Evolutionary conservation across 92 coral and sea anemone species (phyloP), one percentile per base, ranked within the genome.

Genomic region (Epizoanthus fatuus): DNA sequence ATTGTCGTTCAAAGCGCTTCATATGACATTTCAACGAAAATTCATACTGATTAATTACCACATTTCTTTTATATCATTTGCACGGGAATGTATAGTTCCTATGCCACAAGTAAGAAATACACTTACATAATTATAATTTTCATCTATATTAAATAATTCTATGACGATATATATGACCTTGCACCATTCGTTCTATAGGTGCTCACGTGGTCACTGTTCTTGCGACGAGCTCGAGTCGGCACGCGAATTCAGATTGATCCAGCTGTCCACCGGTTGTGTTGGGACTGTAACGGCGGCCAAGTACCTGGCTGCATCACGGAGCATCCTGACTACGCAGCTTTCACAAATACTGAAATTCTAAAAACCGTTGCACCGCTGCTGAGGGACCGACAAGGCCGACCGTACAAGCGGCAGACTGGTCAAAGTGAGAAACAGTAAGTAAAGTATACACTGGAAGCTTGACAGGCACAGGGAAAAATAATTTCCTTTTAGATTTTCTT

Each of bases 391-490:
- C 69, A 77, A 25, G 93, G 89, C 38, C 85, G 77, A 85, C 51
- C 76, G 6, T 84, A 89, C 59, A 71, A 56, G 14, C 77, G 68
- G 37, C 69, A 42, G 57, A 39, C 84, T 83, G 86, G 80, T 15
- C 83, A 76, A 11, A 82, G 78, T 25, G 84, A 88, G 59, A 88
- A 83, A 44, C 69, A 88, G 92, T 83, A 88, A 75, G 92, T 82
- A 8, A 53, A 37, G 72, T 25, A 29, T 32, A n/a, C 37, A 51
- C 57, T 15, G 63, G 1, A 29, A 29, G 35, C 35, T 29, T 29
- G 35, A 29, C 35, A 29, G 35, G 35, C 35, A 29, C 1, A 29
- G 35, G 53, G 15, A 39, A 60, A 63, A 38, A 56, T 17, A 60
- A 57, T 44, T 57, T 62, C 44, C 14, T 72, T 35, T 38, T 72